These are phyloP conservation scores for Metallyticus violacea DNA, from an alignment of 2,888 invertebrate species.

Conservation along the genomic window DNA sequence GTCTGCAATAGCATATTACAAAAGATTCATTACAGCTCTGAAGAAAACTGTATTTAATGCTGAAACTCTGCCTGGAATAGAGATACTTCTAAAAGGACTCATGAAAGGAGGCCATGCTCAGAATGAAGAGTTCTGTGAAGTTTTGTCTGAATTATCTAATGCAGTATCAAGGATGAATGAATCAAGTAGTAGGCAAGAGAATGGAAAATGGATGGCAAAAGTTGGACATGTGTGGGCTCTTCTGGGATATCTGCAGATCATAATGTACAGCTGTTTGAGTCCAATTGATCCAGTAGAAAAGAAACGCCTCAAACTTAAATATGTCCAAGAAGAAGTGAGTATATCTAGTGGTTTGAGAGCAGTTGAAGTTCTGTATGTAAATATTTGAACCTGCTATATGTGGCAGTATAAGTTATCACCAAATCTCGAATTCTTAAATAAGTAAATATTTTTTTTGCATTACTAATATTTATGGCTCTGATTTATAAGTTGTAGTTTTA, in stretches of 20 bases:
- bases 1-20: background rate
- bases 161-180: background rate
- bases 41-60: background rate
- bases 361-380: too few relatives aligned
- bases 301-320: slow-evolving; percentile 66
- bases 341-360: too few relatives aligned
- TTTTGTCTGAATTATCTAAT: background rate
- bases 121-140: background rate
- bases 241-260: slow-evolving; percentile 56
- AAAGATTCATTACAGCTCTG: background rate
- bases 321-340: slow-evolving; percentile 65
- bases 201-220: background rate
- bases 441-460: too few relatives aligned
- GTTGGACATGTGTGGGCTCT: slow-evolving; percentile 41
- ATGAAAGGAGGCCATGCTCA: background rate
- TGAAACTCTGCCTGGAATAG: background rate
- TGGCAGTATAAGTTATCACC: too few relatives aligned
- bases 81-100: background rate
- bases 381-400: too few relatives aligned
- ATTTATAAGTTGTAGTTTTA: too few relatives aligned
- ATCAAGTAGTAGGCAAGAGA: background rate
- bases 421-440: too few relatives aligned
- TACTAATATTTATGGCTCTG: too few relatives aligned
- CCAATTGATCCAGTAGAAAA: slow-evolving; percentile 83
- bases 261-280: slow-evolving; percentile 61